These are phyloP conservation scores for Epinephelus awoara DNA, from an alignment of 2,797 vertebrate genomes.

Conservation along the genomic window DNA sequence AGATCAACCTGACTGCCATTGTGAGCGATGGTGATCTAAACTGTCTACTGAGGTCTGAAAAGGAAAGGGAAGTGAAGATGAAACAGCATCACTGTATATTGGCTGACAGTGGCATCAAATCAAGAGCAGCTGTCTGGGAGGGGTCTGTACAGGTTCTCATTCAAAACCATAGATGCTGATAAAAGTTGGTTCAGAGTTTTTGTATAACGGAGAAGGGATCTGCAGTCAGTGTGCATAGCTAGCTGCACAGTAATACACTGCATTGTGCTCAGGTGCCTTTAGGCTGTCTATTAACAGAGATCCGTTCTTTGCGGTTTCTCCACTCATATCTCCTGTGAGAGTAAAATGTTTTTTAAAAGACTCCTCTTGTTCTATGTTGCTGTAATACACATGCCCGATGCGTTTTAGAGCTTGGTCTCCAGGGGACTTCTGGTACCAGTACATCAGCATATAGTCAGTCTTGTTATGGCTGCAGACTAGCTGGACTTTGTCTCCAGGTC, in stretches of 20 bases:
- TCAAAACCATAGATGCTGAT: neutral
- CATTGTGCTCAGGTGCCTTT: constrained; percentile 42
- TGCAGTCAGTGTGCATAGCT: constrained; percentile 53
- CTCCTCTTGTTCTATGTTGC: neutral
- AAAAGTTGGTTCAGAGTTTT: constrained; percentile 35
- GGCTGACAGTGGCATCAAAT: neutral
- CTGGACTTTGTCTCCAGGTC: constrained; percentile 50
- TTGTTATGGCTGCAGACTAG: constrained; percentile 66
- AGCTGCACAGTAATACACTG: constrained; percentile 74
- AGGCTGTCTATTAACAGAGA: constrained; percentile 54
- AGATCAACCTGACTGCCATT: neutral
- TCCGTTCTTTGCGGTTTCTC: constrained; percentile 26
- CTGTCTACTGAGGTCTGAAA: neutral
- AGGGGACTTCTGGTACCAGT: constrained; percentile 69
- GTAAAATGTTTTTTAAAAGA: constrained; percentile 24
- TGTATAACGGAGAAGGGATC: constrained; percentile 18
- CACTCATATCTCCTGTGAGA: constrained; percentile 50
- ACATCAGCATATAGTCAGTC: constrained; percentile 53
- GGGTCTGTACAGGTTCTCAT: neutral
- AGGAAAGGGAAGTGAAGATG: neutral
- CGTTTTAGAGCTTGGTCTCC: constrained; percentile 51
- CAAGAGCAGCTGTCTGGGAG: constrained; percentile 7
- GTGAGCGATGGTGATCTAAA: neutral
- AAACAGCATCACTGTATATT: neutral
- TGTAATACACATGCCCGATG: constrained; percentile 50